Evolutionary conservation across 1,140 invertebrate species (phyloP).

Genomic region (Meloidogyne hapla): DNA sequence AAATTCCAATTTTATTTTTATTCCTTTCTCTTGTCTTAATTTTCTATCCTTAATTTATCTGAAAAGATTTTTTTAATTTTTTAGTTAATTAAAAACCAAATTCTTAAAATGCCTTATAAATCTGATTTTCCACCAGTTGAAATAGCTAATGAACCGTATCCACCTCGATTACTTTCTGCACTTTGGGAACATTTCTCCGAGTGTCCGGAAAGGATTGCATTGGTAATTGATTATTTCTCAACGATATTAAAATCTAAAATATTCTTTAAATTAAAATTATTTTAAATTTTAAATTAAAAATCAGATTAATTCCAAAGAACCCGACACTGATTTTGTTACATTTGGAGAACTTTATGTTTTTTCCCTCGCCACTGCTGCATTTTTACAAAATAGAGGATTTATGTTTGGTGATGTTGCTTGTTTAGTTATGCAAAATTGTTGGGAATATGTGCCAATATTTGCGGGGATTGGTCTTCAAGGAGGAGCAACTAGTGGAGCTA

Average conservation of each 20-base stretch:
- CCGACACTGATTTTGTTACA: slow-evolving; percentile 41
- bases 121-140: slow-evolving; percentile 38
- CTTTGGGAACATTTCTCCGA: slow-evolving; percentile 35
- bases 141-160: slow-evolving; percentile 32
- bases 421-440: slow-evolving; percentile 44
- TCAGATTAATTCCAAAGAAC: slow-evolving; percentile 42
- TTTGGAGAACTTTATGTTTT: slow-evolving; percentile 43
- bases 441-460: slow-evolving; percentile 49
- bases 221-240: slow-evolving; percentile 23
- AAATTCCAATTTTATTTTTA: too few species aligned
- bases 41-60: background rate
- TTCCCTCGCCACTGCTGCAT: slow-evolving; percentile 42
- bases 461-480: slow-evolving; percentile 41
- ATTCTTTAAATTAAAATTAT: background rate
- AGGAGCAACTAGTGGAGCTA: slow-evolving; percentile 51
- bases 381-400: slow-evolving; percentile 37
- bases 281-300: slow-evolving; percentile 11
- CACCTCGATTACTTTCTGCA: slow-evolving; percentile 15
- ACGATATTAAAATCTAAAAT: background rate
- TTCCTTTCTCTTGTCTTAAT: background rate
- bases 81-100: too few species aligned
- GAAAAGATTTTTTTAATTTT: background rate
- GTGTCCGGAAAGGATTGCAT: slow-evolving; percentile 27
- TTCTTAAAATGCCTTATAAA: slow-evolving; percentile 35
- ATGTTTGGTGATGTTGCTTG: slow-evolving; percentile 40